phyloP scores from a whole-genome alignment of 2,797 vertebrate genomes.

The Chelon auratus region DNA sequence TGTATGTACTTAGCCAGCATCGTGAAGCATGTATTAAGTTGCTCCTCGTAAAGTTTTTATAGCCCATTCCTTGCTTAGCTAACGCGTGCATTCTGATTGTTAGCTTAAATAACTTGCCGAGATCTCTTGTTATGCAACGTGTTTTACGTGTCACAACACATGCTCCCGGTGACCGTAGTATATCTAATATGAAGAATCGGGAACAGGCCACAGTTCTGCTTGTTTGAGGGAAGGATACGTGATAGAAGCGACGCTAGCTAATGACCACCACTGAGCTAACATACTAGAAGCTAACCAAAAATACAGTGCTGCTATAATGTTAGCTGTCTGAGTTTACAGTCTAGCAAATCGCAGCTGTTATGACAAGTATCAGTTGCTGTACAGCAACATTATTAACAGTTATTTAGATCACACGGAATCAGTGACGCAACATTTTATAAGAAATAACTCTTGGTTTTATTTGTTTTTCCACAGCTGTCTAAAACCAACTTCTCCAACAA shows the following conservation, averaged over 20 bases:
- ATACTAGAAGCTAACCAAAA: neutral
- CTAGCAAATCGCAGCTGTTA: neutral
- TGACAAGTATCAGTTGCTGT: neutral
- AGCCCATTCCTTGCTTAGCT: neutral
- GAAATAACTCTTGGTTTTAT: neutral
- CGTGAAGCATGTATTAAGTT: neutral
- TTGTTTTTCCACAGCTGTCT: slow-evolving; percentile 86
- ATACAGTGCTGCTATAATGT: neutral
- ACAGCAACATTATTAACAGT: too few species aligned
- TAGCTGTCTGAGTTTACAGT: neutral
- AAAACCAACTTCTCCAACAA: slow-evolving; percentile 99
- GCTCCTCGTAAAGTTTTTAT: neutral
- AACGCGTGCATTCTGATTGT: slow-evolving; percentile 10
- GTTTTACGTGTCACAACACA: neutral
- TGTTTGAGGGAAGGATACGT: neutral
- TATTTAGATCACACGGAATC: too few species aligned
- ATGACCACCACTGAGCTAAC: neutral
- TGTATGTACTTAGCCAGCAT: rapidly evolving
- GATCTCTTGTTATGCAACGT: slow-evolving; percentile 49
- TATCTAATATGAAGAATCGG: too few species aligned
- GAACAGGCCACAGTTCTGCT: rapidly evolving
- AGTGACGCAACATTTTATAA: neutral
- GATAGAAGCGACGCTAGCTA: neutral
- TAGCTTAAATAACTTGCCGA: slow-evolving; percentile 16
- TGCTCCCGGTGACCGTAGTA: neutral